Evolutionary conservation across 92 coral and sea anemone species (phyloP).

Genomic region (Porites cylindrica): DNA sequence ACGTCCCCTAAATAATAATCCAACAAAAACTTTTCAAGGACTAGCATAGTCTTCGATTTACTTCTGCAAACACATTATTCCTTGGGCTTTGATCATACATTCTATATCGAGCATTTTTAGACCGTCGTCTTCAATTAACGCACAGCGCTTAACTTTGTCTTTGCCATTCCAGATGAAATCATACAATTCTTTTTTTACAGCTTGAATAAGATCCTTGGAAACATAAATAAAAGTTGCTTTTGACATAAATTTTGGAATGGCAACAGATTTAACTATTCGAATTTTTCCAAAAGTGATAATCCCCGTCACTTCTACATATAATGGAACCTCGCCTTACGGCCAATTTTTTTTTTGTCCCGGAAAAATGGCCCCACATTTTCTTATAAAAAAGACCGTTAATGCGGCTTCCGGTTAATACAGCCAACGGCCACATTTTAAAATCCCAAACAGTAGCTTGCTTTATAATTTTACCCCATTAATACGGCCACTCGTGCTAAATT

Average conservation of each 20-base stretch:
- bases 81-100: constrained; percentile 30
- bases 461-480: neutral
- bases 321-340: constrained; percentile 10
- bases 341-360: neutral
- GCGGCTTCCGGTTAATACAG: neutral
- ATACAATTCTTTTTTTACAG: constrained; percentile 16
- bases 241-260: constrained; percentile 38
- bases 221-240: constrained; percentile 34
- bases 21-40: constrained; percentile 46
- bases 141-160: constrained; percentile 49
- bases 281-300: constrained; percentile 29
- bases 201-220: constrained; percentile 19
- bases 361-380: neutral
- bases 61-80: constrained; percentile 39
- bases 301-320: constrained; percentile 5
- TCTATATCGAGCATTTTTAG: constrained; percentile 58
- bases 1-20: constrained; percentile 39
- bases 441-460: constrained; percentile 5
- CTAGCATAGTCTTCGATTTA: constrained; percentile 17
- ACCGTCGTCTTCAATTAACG: constrained; percentile 51
- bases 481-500: neutral
- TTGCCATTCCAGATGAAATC: constrained; percentile 66
- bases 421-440: neutral
- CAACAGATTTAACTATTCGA: constrained; percentile 34
- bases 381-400: neutral